phyloP scores from a whole-genome alignment of 2,797 vertebrate species.

The Pachyuromys duprasi region DNA sequence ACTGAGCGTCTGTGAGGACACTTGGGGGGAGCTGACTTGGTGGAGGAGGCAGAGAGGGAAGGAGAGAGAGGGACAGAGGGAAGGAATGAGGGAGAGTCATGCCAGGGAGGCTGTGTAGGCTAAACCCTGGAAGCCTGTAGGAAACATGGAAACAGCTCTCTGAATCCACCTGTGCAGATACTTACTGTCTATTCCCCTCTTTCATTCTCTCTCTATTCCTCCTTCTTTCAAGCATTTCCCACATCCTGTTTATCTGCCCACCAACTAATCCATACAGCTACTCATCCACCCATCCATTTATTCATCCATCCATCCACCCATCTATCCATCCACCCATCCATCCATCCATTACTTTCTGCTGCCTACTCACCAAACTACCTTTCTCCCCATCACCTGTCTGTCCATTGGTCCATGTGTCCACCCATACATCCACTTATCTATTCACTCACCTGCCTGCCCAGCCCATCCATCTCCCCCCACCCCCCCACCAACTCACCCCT shows the following conservation, averaged over 20 bases:
- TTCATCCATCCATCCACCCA: background rate
- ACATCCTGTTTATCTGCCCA: no score
- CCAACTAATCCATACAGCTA: background rate
- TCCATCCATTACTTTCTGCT: background rate
- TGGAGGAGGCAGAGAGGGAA: background rate
- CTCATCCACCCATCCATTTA: fast-evolving
- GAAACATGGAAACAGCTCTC: background rate
- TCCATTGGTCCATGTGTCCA: background rate
- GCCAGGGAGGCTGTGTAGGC: background rate
- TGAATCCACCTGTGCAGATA: fast-evolving
- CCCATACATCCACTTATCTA: no score
- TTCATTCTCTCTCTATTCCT: background rate
- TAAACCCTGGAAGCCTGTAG: background rate
- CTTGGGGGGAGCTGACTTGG: conserved; percentile 25
- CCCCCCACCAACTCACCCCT: background rate
- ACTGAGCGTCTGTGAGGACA: background rate
- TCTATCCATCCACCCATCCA: background rate
- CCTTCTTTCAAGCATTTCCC: no score
- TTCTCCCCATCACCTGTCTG: background rate
- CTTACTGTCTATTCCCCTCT: no score
- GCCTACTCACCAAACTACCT: background rate
- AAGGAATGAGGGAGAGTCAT: no score
- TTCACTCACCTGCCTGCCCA: no score
- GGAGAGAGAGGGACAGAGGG: background rate
- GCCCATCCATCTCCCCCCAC: background rate